These are phyloP conservation scores for Troglohyphantes excavatus DNA, from an alignment of 2,888 invertebrate genomes.

Conservation along the genomic window DNA sequence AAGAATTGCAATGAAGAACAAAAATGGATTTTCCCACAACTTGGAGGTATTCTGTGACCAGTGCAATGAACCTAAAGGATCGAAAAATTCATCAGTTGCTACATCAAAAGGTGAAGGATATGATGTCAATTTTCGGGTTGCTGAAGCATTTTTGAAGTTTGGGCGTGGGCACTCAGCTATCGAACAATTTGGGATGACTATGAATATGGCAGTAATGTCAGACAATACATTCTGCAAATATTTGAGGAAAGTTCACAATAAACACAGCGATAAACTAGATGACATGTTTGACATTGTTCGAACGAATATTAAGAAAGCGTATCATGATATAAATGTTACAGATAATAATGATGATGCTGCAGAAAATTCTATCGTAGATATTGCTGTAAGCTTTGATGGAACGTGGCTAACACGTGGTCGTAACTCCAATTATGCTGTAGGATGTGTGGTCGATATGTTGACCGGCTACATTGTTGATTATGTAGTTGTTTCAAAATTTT, in stretches of 20 bases:
- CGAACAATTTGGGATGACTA: not conserved
- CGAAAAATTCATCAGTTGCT: no score
- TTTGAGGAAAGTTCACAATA: not conserved
- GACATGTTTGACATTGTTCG: not conserved
- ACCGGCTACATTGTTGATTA: conserved; percentile 27
- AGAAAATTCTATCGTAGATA: conserved; percentile 5
- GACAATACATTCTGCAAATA: conserved; percentile 12
- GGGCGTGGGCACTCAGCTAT: conserved; percentile 7
- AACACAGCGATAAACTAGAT: not conserved
- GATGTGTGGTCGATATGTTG: conserved; percentile 20
- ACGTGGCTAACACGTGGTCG: conserved; percentile 25
- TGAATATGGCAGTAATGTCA: conserved; percentile 6
- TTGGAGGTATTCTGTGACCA: no score
- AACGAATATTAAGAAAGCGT: not conserved
- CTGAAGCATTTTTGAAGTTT: not conserved
- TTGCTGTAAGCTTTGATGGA: conserved; percentile 14
- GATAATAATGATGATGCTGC: no score
- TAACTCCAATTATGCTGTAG: not conserved
- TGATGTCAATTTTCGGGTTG: no score
- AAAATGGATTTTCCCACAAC: no score
- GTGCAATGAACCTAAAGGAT: no score
- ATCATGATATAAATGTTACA: not conserved
- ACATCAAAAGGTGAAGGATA: no score
- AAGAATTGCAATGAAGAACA: no score
- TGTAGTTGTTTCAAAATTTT: conserved; percentile 16